Percentiles rank a stretch among this genome's conserved stretches.
These are phyloP conservation scores for Drosophila longiperda DNA, from an alignment of 2,888 invertebrate genomes.

Conservation along the genomic window DNA sequence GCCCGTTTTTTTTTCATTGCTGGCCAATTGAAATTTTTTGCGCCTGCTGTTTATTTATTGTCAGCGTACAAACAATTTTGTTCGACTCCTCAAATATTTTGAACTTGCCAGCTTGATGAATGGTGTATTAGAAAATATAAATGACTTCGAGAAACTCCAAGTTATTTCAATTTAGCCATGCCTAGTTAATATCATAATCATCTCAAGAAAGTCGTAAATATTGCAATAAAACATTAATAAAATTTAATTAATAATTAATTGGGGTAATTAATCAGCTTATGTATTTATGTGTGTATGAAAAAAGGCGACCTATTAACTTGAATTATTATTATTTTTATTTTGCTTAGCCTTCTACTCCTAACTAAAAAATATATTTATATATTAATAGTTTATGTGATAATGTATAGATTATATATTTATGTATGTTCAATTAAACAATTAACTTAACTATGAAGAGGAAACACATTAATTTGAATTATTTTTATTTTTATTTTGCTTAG, in stretches of 20 bases:
- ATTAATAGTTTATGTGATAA: background rate
- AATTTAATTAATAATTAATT: background rate
- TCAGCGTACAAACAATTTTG: slow-evolving; percentile 25
- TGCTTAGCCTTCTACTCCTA: too few relatives aligned
- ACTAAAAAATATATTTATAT: too few relatives aligned
- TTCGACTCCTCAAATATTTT: slow-evolving; percentile 15
- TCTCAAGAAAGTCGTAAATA: background rate
- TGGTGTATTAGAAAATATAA: background rate
- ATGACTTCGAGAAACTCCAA: background rate
- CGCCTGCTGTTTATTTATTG: slow-evolving; percentile 51
- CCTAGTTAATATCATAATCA: background rate
- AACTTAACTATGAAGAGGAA: background rate
- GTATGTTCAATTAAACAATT: too few relatives aligned
- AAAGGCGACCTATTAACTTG: too few relatives aligned
- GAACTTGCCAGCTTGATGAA: slow-evolving; percentile 2
- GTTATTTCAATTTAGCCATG: background rate
- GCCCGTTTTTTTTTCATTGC: background rate
- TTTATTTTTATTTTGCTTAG: background rate
- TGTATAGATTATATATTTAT: background rate
- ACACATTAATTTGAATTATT: background rate
- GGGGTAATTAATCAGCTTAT: background rate
- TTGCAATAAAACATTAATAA: background rate
- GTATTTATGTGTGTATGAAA: too few relatives aligned
- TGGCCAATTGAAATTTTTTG: slow-evolving; percentile 56
- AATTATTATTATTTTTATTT: too few relatives aligned